Evolutionary conservation across 2,797 vertebrate genomes (phyloP).

Genomic region (Chromobotia macracanthus): DNA sequence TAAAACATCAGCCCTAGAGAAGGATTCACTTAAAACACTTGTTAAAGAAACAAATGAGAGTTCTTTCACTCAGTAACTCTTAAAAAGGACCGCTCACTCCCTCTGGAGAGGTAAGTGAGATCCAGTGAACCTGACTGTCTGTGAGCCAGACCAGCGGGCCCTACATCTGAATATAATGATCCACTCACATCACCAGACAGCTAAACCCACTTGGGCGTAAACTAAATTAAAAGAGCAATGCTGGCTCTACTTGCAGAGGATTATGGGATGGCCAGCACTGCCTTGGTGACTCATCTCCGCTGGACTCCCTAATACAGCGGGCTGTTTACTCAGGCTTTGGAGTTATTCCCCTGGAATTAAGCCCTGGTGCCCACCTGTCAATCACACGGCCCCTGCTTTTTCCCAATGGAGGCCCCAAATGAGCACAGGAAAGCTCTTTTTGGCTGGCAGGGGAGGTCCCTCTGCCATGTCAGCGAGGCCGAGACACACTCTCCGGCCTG

Average conservation of each 20-base stretch:
- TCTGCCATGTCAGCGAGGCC: not conserved
- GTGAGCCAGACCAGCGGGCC: constrained; percentile 10
- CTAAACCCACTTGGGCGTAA: constrained; percentile 53
- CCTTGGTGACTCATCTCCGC: constrained; percentile 46
- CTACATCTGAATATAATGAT: constrained; percentile 52
- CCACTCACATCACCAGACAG: constrained; percentile 46
- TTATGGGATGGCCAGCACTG: constrained; percentile 40
- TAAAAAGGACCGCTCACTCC: not conserved
- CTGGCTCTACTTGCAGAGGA: constrained; percentile 53
- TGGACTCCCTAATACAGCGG: constrained; percentile 60
- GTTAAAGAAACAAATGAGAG: no score
- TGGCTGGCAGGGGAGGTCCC: constrained; percentile 16
- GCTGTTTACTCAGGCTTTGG: constrained; percentile 71
- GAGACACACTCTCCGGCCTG: not conserved
- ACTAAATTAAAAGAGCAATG: constrained; percentile 61
- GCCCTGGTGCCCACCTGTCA: constrained; percentile 73
- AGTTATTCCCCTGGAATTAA: constrained; percentile 70
- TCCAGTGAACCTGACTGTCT: constrained; percentile 40
- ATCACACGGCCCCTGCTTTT: constrained; percentile 50
- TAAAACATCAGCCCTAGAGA: no score
- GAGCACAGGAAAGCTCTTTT: constrained; percentile 26
- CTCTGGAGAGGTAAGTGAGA: constrained; percentile 37
- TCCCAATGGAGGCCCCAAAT: constrained; percentile 17
- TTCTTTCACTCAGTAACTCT: not conserved
- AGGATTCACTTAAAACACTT: no score